These are phyloP conservation scores for Drosophila truncata DNA, from an alignment of 1,140 invertebrate species.

Conservation along the genomic window DNA sequence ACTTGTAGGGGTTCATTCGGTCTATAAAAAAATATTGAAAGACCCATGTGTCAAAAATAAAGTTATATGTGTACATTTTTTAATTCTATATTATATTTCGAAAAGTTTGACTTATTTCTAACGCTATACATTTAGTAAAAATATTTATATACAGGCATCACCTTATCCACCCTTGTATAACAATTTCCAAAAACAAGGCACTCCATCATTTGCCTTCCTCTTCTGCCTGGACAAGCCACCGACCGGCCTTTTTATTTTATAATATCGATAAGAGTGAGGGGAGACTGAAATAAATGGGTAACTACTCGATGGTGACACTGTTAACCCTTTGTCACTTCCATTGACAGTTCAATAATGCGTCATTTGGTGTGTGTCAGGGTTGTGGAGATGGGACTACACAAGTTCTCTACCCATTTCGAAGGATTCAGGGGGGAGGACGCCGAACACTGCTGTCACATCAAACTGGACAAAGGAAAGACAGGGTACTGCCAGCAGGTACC, in stretches of 20 bases:
- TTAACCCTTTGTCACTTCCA: conserved; percentile 82
- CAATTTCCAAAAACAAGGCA: neutral
- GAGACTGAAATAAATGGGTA: conserved; percentile 47
- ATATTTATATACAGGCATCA: neutral
- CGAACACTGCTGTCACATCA: conserved; percentile 43
- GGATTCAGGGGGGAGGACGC: neutral
- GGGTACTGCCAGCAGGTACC: conserved; percentile 40
- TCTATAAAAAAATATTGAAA: neutral
- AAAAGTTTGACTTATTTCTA: too few relatives aligned
- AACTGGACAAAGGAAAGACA: conserved; percentile 40
- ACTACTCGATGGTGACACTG: conserved; percentile 69
- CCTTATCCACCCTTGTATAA: neutral
- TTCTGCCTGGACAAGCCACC: neutral
- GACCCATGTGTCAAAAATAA: neutral
- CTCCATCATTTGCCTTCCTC: conserved; percentile 4
- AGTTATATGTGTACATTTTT: neutral
- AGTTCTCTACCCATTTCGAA: conserved; percentile 3
- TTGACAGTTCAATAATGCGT: conserved; percentile 83
- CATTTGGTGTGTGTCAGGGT: conserved; percentile 63
- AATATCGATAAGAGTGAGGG: conserved; percentile 1
- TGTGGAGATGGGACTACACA: conserved; percentile 16
- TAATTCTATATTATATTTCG: neutral
- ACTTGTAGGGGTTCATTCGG: neutral
- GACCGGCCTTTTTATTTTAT: conserved; percentile 6
- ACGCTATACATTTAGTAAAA: neutral